These are phyloP conservation scores for Cosmorhoe ocellata DNA, from an alignment of 2,888 invertebrate species.

Conservation along the genomic window DNA sequence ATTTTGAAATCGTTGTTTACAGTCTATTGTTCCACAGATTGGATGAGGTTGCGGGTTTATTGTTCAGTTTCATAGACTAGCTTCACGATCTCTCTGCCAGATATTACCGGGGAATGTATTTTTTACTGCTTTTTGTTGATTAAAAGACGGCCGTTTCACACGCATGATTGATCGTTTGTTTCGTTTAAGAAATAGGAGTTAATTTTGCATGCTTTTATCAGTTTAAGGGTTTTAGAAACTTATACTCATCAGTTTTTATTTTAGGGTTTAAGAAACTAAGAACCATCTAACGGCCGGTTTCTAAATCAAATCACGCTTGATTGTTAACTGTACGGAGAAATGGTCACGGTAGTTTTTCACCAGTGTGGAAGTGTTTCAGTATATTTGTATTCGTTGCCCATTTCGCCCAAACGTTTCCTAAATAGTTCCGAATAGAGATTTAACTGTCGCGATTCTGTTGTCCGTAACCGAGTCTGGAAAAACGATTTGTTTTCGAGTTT, in stretches of 20 bases:
- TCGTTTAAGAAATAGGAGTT: neutral
- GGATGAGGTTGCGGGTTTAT: constrained; percentile 21
- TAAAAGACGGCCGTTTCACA: neutral
- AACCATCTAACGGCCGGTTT: no score
- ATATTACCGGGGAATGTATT: neutral
- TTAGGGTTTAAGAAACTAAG: no score
- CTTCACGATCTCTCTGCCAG: constrained; percentile 11
- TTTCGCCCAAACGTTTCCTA: neutral
- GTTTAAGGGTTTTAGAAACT: neutral
- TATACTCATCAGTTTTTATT: no score
- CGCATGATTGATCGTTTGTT: neutral
- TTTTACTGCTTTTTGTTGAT: constrained; percentile 1
- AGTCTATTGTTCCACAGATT: constrained; percentile 27
- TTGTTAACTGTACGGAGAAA: no score
- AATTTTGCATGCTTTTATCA: no score
- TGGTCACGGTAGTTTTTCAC: no score
- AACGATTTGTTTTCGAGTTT: no score
- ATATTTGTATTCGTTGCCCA: neutral
- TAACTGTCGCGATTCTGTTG: no score
- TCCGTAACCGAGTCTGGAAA: no score
- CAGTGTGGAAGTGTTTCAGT: no score
- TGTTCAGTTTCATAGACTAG: constrained; percentile 6
- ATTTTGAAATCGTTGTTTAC: constrained; percentile 29
- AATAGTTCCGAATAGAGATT: no score
- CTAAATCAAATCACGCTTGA: no score